Evolutionary conservation across 2,797 vertebrate genomes (phyloP).

Genomic region (Leptatherina wallacei): DNA sequence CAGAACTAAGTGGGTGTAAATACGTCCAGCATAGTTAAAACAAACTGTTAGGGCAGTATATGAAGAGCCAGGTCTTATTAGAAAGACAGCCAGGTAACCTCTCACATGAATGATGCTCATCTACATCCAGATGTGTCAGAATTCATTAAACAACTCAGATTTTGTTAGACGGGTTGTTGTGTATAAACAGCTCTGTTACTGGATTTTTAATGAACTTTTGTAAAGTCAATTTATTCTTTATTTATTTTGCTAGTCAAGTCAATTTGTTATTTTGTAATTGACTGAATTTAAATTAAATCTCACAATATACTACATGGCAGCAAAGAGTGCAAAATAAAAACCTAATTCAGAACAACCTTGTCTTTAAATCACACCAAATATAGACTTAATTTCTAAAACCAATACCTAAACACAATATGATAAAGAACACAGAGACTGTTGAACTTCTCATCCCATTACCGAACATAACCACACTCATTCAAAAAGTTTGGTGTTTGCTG

Average conservation of each 20-base stretch:
- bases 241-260: not conserved
- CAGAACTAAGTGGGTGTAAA: conserved; percentile 30
- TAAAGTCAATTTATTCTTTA: not conserved
- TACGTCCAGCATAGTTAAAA: conserved; percentile 26
- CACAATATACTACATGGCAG: not conserved
- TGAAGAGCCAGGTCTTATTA: not conserved
- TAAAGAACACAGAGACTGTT: not conserved
- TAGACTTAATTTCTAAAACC: not conserved
- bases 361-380: not conserved
- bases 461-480: not conserved
- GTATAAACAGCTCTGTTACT: conserved; percentile 9
- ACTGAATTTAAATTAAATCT: not conserved
- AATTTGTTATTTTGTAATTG: not conserved
- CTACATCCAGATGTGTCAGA: conserved; percentile 31
- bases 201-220: conserved; percentile 8
- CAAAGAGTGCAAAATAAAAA: not conserved
- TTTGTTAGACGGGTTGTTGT: conserved; percentile 10
- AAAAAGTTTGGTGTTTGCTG: not conserved
- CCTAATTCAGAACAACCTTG: not conserved
- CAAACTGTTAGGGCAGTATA: conserved; percentile 11
- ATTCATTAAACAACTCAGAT: conserved; percentile 22
- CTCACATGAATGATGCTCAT: conserved; percentile 12
- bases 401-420: not conserved
- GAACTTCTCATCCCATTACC: not conserved
- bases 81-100: conserved; percentile 22